Conservation (phyloP, 1,140 invertebrate species). For the Drosophila funebris region DNA sequence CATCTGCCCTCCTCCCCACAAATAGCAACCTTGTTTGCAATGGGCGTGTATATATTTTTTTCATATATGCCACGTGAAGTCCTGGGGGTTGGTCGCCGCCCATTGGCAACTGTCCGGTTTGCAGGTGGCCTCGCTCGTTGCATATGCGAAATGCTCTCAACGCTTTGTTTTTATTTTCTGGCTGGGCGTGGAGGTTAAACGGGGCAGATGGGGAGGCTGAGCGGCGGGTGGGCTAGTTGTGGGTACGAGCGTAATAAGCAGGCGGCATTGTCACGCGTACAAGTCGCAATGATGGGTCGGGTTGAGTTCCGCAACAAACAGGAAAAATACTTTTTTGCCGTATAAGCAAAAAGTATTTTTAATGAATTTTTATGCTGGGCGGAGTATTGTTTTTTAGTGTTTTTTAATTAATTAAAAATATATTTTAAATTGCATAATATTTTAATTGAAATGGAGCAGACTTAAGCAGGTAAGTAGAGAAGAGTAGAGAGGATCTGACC, state of each 20-base stretch:
- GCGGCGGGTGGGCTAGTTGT: background rate
- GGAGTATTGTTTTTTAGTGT: slow-evolving; percentile 61
- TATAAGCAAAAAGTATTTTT: slow-evolving; percentile 76
- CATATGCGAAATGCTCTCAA: slow-evolving; percentile 64
- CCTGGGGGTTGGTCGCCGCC: slow-evolving; percentile 72
- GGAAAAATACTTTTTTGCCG: slow-evolving; percentile 57
- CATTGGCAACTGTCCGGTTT: slow-evolving; percentile 78
- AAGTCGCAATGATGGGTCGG: slow-evolving; percentile 7
- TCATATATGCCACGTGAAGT: slow-evolving; percentile 42
- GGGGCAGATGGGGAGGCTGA: background rate
- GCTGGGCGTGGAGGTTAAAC: slow-evolving; percentile 21
- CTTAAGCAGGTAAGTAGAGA: background rate
- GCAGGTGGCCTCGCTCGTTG: slow-evolving; percentile 64
- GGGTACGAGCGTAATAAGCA: slow-evolving; percentile 53
- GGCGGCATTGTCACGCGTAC: slow-evolving; percentile 67
- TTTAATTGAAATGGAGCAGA: slow-evolving; percentile 60
- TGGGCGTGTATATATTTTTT: slow-evolving; percentile 60
- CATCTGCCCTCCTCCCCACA: background rate
- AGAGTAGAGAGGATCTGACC: background rate
- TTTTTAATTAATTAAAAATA: slow-evolving; percentile 78
- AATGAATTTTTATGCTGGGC: slow-evolving; percentile 68
- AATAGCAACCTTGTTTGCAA: slow-evolving; percentile 65
- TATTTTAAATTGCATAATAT: slow-evolving; percentile 71
- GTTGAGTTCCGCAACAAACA: slow-evolving; percentile 50
- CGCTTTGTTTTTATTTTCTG: slow-evolving; percentile 29